Evolutionary conservation across 2,797 vertebrate species (phyloP), one percentile per base, ranked within the genome.

Genomic region (Cynodonichthys magdalenae): DNA sequence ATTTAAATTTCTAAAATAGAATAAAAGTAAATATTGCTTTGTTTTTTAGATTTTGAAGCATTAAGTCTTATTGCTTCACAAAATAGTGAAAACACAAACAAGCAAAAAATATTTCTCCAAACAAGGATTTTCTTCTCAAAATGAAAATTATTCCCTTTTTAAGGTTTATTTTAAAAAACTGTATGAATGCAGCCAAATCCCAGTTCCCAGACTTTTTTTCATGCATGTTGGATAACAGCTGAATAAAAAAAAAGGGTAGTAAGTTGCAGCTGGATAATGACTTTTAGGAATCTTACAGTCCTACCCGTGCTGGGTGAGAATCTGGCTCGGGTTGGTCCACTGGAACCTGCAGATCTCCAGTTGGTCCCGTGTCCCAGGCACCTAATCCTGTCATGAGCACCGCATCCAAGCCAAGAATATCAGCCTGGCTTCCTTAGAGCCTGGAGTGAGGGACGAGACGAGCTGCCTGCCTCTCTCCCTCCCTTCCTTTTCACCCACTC

Each of bases 311-410:
- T 64, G 86, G 77, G 41, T 81, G 75, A 77, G 75, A 87, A 67
- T 85, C 77, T 87, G 90, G 77, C 87, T 77, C 68, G 27, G 85
- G 69, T 36, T 85, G 62, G 36, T 79, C 81, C 85, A 81, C 68
- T 68, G 79, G 86, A 80, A 90, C 84, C 88, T 88, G 84, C 85
- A 86, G 88, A 88, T 90, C 87, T 84, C 89, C 82, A 50, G 89
- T 89, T 82, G 83, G 84, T 92, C 89, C 90, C 60, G 66, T 75
- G 87, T 91, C 85, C 85, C 86, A 69, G 81, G 86, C 81, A 90
- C 88, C 82, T 89, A 88, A 84, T 91, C 88, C 90, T 91, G 90
- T 89, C 90, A 92, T 91, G 87, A 84, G 88, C 76, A 77, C 80
- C 84, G 83, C 29, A 63, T 88, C 77, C 71, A 77, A 89, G 87